Conservation (phyloP, 2,113 vertebrate species). For the Sinocyclocheilus rhinocerous region DNA sequence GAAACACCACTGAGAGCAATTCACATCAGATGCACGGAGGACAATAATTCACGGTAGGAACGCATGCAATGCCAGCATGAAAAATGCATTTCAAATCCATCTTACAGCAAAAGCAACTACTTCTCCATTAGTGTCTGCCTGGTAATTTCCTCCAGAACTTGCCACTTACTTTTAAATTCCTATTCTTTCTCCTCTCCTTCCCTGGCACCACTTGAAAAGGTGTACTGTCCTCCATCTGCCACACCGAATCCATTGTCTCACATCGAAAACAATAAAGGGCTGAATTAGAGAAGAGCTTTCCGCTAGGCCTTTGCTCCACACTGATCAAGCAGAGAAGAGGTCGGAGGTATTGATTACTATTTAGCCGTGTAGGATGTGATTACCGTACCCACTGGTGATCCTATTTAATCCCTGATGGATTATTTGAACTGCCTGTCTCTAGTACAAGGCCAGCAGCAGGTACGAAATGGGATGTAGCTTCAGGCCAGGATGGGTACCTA, state of each 20-base stretch:
- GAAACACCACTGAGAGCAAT: slow-evolving; percentile 10
- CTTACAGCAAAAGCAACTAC: slow-evolving; percentile 28
- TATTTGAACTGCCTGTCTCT: slow-evolving; percentile 52
- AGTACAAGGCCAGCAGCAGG: slow-evolving; percentile 31
- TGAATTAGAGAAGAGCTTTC: slow-evolving; percentile 20
- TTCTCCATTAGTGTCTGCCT: slow-evolving; percentile 10
- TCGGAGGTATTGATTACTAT: slow-evolving; percentile 59
- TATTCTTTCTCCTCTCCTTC: background rate
- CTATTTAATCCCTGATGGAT: slow-evolving; percentile 68
- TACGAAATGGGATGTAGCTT: slow-evolving; percentile 2
- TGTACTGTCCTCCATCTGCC: slow-evolving; percentile 38
- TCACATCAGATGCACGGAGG: background rate
- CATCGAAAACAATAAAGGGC: slow-evolving; percentile 45
- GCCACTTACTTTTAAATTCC: background rate
- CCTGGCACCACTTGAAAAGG: slow-evolving; percentile 45
- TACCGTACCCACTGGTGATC: slow-evolving; percentile 63
- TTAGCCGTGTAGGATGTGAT: slow-evolving; percentile 65
- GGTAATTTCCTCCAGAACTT: slow-evolving; percentile 4
- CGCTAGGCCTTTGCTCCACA: slow-evolving; percentile 48
- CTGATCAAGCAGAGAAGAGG: slow-evolving; percentile 47
- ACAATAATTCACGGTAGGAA: background rate
- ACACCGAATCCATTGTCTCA: slow-evolving; percentile 53
- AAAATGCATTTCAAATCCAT: slow-evolving; percentile 48
- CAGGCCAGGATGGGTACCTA: background rate
- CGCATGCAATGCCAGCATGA: background rate